Percentiles rank a stretch among this genome's conserved stretches.
These are phyloP conservation scores for Leptatherina wallacei DNA, from an alignment of 2,797 vertebrate species.

Conservation along the genomic window DNA sequence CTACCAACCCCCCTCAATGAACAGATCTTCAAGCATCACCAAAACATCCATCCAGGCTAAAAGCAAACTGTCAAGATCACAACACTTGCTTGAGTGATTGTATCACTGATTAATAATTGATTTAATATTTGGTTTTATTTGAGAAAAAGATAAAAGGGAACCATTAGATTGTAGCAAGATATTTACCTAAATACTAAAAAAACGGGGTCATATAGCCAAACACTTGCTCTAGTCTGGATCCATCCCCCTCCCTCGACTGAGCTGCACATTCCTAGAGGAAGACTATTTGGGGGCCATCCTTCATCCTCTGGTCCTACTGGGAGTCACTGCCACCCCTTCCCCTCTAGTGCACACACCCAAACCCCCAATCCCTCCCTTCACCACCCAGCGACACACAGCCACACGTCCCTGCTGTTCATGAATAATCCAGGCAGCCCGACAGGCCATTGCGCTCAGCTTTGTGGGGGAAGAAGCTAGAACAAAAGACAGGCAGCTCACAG, in stretches of 20 bases:
- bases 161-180: neutral
- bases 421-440: conserved; percentile 83
- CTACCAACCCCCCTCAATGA: conserved; percentile 79
- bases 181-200: neutral
- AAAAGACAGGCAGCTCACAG: conserved; percentile 80
- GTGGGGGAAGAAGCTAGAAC: conserved; percentile 80
- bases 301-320: conserved; percentile 64
- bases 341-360: conserved; percentile 50
- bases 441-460: conserved; percentile 77
- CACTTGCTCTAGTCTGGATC: conserved; percentile 34
- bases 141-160: neutral
- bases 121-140: neutral
- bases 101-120: conserved; percentile 30
- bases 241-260: conserved; percentile 37
- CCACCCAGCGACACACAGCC: conserved; percentile 77
- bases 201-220: conserved; percentile 18
- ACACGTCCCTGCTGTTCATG: conserved; percentile 84
- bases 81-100: conserved; percentile 22
- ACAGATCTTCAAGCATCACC: conserved; percentile 64
- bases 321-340: conserved; percentile 43
- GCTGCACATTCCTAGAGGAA: conserved; percentile 73
- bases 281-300: conserved; percentile 61
- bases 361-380: conserved; percentile 63
- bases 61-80: conserved; percentile 27
- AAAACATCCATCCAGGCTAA: conserved; percentile 56